Conservation (phyloP, 2,888 invertebrate species). For the Junonia oenone region DNA sequence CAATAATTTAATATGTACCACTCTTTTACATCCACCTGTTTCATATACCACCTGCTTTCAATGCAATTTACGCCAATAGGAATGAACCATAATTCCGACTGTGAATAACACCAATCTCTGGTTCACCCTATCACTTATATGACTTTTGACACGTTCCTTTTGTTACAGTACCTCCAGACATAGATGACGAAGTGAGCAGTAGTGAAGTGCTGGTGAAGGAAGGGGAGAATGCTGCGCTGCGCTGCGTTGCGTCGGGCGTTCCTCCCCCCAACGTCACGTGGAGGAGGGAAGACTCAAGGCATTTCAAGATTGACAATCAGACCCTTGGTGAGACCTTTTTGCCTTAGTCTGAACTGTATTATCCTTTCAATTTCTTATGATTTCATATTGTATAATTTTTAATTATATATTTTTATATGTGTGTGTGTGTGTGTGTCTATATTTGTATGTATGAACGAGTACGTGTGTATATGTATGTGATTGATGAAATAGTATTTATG, state of each 20-base stretch:
- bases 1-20: too few relatives aligned
- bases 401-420: not conserved
- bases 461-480: too few relatives aligned
- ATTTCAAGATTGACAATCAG: conserved; percentile 72
- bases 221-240: conserved; percentile 86
- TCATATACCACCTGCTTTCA: too few relatives aligned
- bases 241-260: conserved; percentile 89
- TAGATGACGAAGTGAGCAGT: conserved; percentile 86
- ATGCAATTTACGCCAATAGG: too few relatives aligned
- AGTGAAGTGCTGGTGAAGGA: conserved; percentile 88
- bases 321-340: conserved; percentile 53
- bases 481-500: too few relatives aligned
- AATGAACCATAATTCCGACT: too few relatives aligned
- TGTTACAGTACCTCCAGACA: conserved; percentile 86
- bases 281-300: conserved; percentile 86
- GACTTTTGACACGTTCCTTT: too few relatives aligned
- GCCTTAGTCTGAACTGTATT: not conserved
- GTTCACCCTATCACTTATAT: too few relatives aligned
- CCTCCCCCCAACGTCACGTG: conserved; percentile 89
- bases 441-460: too few relatives aligned
- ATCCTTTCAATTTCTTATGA: too few relatives aligned
- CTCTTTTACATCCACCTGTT: too few relatives aligned
- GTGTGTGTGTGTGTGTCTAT: not conserved
- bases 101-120: too few relatives aligned
- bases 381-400: not conserved